phyloP scores from a whole-genome alignment of 2,113 vertebrate species.

The Mustela lutreola region DNA sequence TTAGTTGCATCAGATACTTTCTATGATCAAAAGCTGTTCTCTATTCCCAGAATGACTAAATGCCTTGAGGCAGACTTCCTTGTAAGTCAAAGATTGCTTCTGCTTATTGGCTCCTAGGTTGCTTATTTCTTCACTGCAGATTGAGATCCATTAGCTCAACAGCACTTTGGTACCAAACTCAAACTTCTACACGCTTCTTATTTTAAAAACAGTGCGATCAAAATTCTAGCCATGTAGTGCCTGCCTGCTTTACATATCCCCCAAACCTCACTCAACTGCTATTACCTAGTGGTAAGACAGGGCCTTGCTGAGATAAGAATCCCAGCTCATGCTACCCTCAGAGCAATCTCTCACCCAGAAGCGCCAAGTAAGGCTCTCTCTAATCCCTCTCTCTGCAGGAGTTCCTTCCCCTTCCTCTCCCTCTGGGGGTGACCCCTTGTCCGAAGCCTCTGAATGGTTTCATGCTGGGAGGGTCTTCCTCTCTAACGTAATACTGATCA shows the following conservation, averaged over 20 bases:
- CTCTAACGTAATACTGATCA: neutral
- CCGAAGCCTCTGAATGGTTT: neutral
- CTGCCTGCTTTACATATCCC: neutral
- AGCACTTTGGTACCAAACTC: neutral
- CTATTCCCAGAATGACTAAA: neutral
- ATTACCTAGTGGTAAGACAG: neutral
- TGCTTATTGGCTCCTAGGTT: neutral
- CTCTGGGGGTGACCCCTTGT: neutral
- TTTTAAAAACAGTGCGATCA: conserved; percentile 1
- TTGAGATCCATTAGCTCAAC: conserved; percentile 2
- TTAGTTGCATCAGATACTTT: neutral
- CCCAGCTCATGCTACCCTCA: too few relatives aligned
- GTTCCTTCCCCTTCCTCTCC: neutral
- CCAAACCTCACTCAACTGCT: neutral
- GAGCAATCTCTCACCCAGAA: neutral
- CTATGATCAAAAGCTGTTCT: neutral
- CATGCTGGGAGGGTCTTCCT: neutral
- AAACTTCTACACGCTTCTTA: neutral
- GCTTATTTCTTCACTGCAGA: conserved; percentile 21
- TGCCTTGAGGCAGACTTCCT: neutral
- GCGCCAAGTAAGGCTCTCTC: neutral
- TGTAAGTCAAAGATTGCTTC: neutral
- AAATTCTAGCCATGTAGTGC: neutral
- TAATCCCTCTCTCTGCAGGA: too few relatives aligned
- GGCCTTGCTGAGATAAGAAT: neutral